Base-by-base conservation (phyloP, 2,113 vertebrate genomes). In the Aleadryas rufinucha region DNA sequence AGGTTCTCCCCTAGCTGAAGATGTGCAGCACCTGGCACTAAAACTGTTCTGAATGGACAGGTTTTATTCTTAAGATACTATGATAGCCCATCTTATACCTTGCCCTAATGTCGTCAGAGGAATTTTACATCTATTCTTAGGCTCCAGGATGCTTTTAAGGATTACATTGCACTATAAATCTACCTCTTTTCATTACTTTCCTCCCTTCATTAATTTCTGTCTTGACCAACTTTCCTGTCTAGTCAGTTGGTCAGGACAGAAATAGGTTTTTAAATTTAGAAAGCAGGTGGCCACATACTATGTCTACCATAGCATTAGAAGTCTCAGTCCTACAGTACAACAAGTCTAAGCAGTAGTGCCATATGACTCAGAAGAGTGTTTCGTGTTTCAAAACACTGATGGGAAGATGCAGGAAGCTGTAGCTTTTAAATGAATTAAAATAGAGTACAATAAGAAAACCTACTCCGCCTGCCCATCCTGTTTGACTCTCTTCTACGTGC, bases 391-490 rank as follows among this genome's bases (percentile, higher is more conserved):
- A 85, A 93, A 91, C 28, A 75, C 30, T 89, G 28, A 45, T 93
- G 74, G 83, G 42, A 87, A 85, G 65, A 92, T 49, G 74, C 50
- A 56, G 77, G 69, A 81, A 80, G 60, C 23, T 89, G n/a, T 64
- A 71, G 56, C 61, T 69, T 96, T 83, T 87, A 54, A 69, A 61
- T 78, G 94, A 97, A 95, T 82, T 85, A 84, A 85, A 75, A 93
- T 1, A 95, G 93, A 95, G 35, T 39, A 56, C 39, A 95, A 68
- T 65, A 80, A 74, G 89, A 84, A 98, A 95, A 94, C 99, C 97
- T 98, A 99, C 99, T 96, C 98, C 98, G 78, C 99, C 99, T 93
- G 99, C 97, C 99, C 99, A 99, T 97, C 99, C 99, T 28, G 99
- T 99, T 96, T 96, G 97, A 97, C 99, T 99, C 71, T 97, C 98